phyloP scores from a whole-genome alignment of 2,888 invertebrate genomes.

The Epiblema foenella region DNA sequence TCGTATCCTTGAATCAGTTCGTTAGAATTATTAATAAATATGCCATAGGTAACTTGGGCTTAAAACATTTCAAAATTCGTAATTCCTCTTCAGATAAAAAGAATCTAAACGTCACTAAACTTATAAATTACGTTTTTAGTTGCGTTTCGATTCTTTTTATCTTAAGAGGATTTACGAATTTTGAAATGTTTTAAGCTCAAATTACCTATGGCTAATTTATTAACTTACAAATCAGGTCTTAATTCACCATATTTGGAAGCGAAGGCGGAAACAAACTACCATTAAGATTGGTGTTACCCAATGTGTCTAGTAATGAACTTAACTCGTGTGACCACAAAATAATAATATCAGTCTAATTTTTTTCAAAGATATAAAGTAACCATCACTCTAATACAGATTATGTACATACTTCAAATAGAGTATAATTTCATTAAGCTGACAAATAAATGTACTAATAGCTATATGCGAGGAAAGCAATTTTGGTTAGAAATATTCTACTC shows the following conservation, averaged over 20 bases:
- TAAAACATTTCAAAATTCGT: no score
- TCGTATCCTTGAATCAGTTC: no score
- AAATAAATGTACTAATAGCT: neutral
- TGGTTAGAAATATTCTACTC: neutral
- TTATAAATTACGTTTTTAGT: no score
- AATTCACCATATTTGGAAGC: conserved; percentile 18
- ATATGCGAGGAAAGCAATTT: conserved; percentile 6
- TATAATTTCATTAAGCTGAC: neutral
- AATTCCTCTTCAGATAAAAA: no score
- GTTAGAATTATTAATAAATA: no score
- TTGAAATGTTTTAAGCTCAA: no score
- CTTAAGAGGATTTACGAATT: no score
- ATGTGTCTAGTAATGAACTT: conserved; percentile 35
- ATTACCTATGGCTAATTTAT: no score
- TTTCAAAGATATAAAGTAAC: neutral
- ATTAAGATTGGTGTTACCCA: conserved; percentile 39
- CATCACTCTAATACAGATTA: neutral
- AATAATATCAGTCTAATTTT: conserved; percentile 27
- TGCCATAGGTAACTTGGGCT: no score
- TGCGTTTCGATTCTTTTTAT: no score
- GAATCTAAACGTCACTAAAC: no score
- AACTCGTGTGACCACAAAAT: conserved; percentile 35
- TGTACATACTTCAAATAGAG: neutral
- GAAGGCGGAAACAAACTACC: conserved; percentile 27
- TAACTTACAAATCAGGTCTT: no score